Conservation (phyloP, 2,888 invertebrate species). For the Protodeltote pygarga region DNA sequence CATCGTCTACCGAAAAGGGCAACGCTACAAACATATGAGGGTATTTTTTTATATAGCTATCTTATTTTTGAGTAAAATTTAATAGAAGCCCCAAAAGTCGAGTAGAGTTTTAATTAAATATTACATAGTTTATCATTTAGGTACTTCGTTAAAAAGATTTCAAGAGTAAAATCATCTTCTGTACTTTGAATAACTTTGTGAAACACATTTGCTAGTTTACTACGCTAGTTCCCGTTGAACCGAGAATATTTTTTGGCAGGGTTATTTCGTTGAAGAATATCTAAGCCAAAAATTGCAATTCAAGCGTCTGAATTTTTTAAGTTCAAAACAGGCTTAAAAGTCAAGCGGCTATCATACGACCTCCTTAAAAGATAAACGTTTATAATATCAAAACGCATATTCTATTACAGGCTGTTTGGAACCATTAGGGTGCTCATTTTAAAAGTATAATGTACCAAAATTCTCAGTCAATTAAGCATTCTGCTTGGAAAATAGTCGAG, state of each 20-base stretch:
- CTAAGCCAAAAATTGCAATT: too few relatives aligned
- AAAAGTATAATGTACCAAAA: constrained; percentile 50
- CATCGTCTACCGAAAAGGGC: constrained; percentile 66
- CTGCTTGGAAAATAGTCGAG: constrained; percentile 67
- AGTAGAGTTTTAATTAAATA: too few relatives aligned
- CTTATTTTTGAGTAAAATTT: not conserved
- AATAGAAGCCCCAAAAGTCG: too few relatives aligned
- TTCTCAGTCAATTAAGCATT: constrained; percentile 65
- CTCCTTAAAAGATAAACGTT: constrained; percentile 17
- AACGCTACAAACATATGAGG: constrained; percentile 31
- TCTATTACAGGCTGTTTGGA: constrained; percentile 41
- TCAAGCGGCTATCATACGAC: constrained; percentile 7
- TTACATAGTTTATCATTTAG: not conserved
- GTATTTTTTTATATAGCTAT: constrained; percentile 5
- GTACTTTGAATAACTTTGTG: too few relatives aligned
- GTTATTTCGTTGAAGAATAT: too few relatives aligned
- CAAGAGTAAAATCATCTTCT: too few relatives aligned
- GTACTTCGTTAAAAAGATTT: not conserved
- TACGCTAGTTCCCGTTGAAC: too few relatives aligned
- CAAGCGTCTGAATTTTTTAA: too few relatives aligned
- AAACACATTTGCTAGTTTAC: too few relatives aligned
- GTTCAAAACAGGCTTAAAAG: too few relatives aligned
- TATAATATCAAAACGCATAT: constrained; percentile 23
- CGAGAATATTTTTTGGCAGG: too few relatives aligned
- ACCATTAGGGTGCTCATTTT: constrained; percentile 46